Base-by-base conservation (phyloP, 2,888 invertebrate species). In the Drosophila rellima region DNA sequence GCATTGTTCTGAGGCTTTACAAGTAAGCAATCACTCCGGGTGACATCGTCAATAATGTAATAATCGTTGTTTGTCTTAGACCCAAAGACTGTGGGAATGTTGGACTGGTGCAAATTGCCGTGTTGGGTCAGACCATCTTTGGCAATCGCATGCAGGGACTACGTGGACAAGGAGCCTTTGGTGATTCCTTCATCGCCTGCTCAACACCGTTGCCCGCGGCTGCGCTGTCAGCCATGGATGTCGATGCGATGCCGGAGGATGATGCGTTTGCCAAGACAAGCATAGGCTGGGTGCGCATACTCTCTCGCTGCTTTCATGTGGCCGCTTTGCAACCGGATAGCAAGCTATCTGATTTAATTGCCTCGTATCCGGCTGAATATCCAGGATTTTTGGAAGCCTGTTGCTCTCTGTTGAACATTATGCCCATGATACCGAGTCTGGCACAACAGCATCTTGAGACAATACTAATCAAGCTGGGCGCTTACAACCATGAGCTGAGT, bases 21-120 rank as follows among this genome's bases (percentile, higher is more conserved):
- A 90, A 91, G 92, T 92, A 79, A 62, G 56, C 20, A 15, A 10
- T 10, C 17, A 1, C 10, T 31, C 1, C 0, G 0, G 0, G 11
- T 20, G 11, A 8, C 2, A 39, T 20, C 26, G 18, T 29, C 4
- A 3, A 13, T 6, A 15, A 37, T n/a, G 3, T 17, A 31, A 50
- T n/a, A 42, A 42, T 37, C 4, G 8, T 39, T 44, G 1, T 39
- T 39, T 0, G 8, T 56, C 71, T 64, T 39, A 96, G 97, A 91
- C 98, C 98, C 0, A 94, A 96, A 35, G 98, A 98, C 89, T 96
- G 97, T n/a, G 95, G 95, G 80, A 97, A 96, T 88, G 96, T 98
- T 91, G 98, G 98, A 5, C 93, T 98, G 42, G 95, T 97, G 68
- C 98, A 98, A 93, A 95, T 98, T 74, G 94, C 96, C 3, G 93